phyloP scores from a whole-genome alignment of 2,888 invertebrate species.

The Poecilobothrus nobilitatus region DNA sequence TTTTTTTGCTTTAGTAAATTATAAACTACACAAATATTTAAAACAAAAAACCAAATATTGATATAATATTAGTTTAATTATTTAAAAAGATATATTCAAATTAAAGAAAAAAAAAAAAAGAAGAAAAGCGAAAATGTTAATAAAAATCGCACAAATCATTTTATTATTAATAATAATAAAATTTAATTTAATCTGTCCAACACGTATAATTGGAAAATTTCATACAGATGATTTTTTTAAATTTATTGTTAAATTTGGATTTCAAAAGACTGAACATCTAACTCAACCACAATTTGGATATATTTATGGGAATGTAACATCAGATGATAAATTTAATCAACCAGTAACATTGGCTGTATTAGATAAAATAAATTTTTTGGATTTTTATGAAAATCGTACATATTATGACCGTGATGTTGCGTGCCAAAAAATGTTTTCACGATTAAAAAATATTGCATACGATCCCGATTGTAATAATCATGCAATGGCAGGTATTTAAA shows the following conservation, averaged over 20 bases:
- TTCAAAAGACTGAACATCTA: conserved; percentile 89
- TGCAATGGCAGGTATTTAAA: conserved; percentile 49
- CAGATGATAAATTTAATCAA: conserved; percentile 54
- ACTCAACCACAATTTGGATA: conserved; percentile 84
- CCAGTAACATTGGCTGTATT: conserved; percentile 81
- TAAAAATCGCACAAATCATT: conserved; percentile 20
- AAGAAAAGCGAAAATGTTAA: conserved; percentile 40
- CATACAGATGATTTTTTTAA: conserved; percentile 70
- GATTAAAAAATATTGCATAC: conserved; percentile 72
- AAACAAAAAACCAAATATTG: not conserved
- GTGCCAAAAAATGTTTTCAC: conserved; percentile 79
- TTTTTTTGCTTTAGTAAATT: not conserved
- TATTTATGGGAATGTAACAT: conserved; percentile 91
- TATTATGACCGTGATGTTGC: conserved; percentile 59
- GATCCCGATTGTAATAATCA: conserved; percentile 66
- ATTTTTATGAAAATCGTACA: conserved; percentile 76
- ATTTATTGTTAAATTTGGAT: conserved; percentile 90
- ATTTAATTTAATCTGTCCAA: conserved; percentile 29
- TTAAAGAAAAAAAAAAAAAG: conserved; percentile 40
- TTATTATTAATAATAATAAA: conserved; percentile 17
- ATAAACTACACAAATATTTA: too few species aligned
- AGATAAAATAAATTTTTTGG: conserved; percentile 78
- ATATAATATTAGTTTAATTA: not conserved
- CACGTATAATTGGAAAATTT: conserved; percentile 58
- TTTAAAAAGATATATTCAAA: conserved; percentile 34